These are phyloP conservation scores for Hyla sarda DNA, from an alignment of 2,113 vertebrate genomes.

Conservation along the genomic window DNA sequence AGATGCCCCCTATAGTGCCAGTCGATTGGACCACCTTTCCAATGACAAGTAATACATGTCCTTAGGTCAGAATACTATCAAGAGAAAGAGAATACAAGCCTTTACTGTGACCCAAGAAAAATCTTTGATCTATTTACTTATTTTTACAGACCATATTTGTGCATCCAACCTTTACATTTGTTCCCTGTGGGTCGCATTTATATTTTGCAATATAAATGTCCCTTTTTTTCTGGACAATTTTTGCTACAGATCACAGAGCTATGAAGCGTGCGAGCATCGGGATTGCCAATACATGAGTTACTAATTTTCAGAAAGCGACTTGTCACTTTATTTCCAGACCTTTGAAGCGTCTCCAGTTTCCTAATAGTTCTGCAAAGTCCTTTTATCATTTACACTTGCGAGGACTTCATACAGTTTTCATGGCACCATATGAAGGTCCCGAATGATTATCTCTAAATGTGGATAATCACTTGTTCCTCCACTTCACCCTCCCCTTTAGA, in stretches of 20 bases:
- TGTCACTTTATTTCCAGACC: conserved; percentile 16
- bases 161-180: neutral
- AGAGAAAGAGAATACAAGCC: neutral
- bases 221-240: neutral
- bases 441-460: conserved; percentile 21
- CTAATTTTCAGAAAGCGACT: conserved; percentile 20
- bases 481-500: neutral
- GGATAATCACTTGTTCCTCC: conserved; percentile 12
- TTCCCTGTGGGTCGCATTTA: neutral
- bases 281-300: conserved; percentile 38
- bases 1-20: neutral
- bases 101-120: neutral
- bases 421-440: conserved; percentile 4
- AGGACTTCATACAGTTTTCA: conserved; percentile 30
- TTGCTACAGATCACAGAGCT: neutral
- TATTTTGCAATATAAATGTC: neutral
- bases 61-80: neutral
- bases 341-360: conserved; percentile 33
- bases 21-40: neutral
- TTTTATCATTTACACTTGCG: conserved; percentile 27
- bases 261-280: neutral
- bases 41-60: neutral
- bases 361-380: conserved; percentile 12
- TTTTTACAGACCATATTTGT: neutral
- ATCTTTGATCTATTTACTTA: neutral